A percentile compares a stretch with the other conserved stretches of the same genome.
Evolutionary conservation across 2,797 vertebrate genomes (phyloP).

Genomic region (Crypturellus tataupa): DNA sequence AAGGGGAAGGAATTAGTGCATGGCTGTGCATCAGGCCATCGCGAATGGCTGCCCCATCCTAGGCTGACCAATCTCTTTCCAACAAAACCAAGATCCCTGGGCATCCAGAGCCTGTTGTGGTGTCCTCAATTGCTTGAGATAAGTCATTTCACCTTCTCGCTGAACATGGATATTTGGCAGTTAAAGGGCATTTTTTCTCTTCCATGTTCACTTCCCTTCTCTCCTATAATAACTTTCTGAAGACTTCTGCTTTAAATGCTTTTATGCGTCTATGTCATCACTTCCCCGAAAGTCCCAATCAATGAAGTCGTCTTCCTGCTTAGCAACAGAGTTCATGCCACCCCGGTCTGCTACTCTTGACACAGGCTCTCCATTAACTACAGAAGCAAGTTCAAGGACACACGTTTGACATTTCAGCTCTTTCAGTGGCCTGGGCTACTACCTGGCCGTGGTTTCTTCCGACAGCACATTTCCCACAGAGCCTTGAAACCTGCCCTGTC

Average conservation of each 20-base stretch:
- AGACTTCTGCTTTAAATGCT: not conserved
- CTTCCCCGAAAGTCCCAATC: not conserved
- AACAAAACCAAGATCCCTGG: not conserved
- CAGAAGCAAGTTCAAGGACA: constrained; percentile 38
- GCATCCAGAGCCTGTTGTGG: not conserved
- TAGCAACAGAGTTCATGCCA: constrained; percentile 21
- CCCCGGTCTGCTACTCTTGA: not conserved
- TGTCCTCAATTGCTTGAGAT: not conserved
- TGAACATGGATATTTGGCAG: not conserved
- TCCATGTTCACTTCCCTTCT: not conserved
- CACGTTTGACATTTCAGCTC: not conserved
- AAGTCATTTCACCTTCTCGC: not conserved
- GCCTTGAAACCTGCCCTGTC: not conserved
- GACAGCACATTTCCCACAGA: not conserved
- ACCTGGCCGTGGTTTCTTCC: not conserved
- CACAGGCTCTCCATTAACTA: constrained; percentile 12
- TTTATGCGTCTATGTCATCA: not conserved
- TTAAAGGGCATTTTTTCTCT: constrained; percentile 15
- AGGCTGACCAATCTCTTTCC: not conserved
- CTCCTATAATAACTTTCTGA: constrained; percentile 30
- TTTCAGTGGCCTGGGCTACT: not conserved
- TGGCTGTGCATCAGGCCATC: not conserved
- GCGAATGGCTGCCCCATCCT: not conserved
- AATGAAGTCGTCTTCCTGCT: constrained; percentile 16
- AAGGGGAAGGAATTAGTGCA: not conserved